Evolutionary conservation across 2,113 vertebrate genomes (phyloP).

Genomic region (Brachypodius melanocephalos): DNA sequence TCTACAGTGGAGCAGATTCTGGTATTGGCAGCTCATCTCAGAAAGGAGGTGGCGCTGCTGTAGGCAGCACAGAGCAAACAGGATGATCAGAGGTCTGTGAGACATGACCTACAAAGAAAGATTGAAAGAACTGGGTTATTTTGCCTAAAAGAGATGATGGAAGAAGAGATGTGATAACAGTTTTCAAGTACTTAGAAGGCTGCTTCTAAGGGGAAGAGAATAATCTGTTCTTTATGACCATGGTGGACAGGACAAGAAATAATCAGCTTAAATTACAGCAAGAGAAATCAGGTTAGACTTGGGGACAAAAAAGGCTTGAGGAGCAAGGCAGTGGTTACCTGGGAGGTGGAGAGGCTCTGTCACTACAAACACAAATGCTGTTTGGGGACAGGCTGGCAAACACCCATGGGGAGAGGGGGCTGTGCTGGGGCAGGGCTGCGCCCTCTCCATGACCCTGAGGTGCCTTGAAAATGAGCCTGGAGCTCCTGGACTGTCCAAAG

Average conservation of each 20-base stretch:
- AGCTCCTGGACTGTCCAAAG: not conserved
- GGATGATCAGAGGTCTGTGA: slow-evolving; percentile 59
- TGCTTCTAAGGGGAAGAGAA: slow-evolving; percentile 52
- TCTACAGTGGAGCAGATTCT: not conserved
- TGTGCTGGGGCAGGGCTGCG: not conserved
- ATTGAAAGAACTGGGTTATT: slow-evolving; percentile 69
- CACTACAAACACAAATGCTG: not conserved
- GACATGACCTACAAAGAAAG: slow-evolving; percentile 65
- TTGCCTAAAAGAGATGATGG: slow-evolving; percentile 67
- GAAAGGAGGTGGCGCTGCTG: not conserved
- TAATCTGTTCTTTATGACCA: slow-evolving; percentile 61
- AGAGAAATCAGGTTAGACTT: slow-evolving; percentile 48
- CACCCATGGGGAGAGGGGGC: not conserved
- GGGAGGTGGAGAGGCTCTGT: not conserved
- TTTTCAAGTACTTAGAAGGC: slow-evolving; percentile 59
- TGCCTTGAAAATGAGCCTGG: not conserved
- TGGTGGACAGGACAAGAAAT: slow-evolving; percentile 58
- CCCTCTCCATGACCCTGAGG: not conserved
- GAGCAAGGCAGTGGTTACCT: not conserved
- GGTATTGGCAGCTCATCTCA: not conserved
- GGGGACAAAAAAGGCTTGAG: not conserved
- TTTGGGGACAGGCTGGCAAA: not conserved
- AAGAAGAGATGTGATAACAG: slow-evolving; percentile 62
- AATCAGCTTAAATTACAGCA: slow-evolving; percentile 64
- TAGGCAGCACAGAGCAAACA: not conserved